A percentile compares a stretch with the other conserved stretches of the same genome.
Conservation (phyloP, 1,140 invertebrate species). For the Saxidomus purpurata region DNA sequence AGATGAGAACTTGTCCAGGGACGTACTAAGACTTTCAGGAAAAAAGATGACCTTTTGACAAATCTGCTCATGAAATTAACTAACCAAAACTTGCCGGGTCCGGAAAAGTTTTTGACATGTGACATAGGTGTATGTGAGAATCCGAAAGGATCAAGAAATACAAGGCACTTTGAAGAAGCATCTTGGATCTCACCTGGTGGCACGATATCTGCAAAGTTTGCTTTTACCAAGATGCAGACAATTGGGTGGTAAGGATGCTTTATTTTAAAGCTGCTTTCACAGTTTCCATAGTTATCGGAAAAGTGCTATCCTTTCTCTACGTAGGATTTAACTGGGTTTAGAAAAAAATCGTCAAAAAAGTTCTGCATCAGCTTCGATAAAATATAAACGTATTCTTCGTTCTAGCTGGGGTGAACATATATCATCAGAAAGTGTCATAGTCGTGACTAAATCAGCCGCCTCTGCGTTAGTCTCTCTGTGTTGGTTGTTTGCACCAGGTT, state of each 20-base stretch:
- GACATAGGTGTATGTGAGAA: background rate
- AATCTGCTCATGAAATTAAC: slow-evolving; percentile 42
- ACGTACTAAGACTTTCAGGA: no score
- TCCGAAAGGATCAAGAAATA: slow-evolving; percentile 27
- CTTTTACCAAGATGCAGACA: background rate
- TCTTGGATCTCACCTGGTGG: background rate
- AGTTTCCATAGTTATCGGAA: background rate
- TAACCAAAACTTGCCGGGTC: background rate
- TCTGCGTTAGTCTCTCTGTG: background rate
- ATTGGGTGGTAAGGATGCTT: background rate
- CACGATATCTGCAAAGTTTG: background rate
- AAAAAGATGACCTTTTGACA: background rate
- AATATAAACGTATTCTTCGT: background rate
- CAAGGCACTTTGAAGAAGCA: background rate
- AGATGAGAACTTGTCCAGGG: background rate
- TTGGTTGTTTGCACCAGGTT: background rate
- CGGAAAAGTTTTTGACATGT: slow-evolving; percentile 16
- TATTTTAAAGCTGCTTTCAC: background rate
- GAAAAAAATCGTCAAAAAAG: background rate
- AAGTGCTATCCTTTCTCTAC: background rate
- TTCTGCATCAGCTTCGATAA: background rate
- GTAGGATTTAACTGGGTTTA: background rate
- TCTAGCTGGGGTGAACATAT: background rate
- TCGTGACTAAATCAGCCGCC: background rate
- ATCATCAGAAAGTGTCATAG: background rate